Conservation (phyloP, 2,113 vertebrate genomes). For the Tricholaema leucomelas region DNA sequence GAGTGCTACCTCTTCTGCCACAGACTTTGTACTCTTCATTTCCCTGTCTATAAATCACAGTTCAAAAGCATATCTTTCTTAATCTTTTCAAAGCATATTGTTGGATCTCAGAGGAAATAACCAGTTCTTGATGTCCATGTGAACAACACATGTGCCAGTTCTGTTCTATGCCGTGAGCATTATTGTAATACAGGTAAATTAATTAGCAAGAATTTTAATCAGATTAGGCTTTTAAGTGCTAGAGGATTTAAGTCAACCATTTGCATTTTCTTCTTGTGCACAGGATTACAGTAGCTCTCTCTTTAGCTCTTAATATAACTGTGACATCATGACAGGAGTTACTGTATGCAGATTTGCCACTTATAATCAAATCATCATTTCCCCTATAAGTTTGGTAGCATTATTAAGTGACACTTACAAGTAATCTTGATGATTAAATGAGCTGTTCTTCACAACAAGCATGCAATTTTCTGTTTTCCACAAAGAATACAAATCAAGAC, state of each 20-base stretch:
- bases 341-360: conserved; percentile 22
- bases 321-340: neutral
- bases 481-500: conserved; percentile 12
- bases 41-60: neutral
- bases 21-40: neutral
- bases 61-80: neutral
- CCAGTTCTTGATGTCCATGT: neutral
- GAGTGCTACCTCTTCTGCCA: neutral
- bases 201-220: neutral
- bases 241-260: neutral
- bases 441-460: conserved; percentile 19
- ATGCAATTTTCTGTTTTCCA: neutral
- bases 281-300: neutral
- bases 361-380: conserved; percentile 40
- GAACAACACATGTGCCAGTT: neutral
- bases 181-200: neutral
- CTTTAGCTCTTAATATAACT: neutral
- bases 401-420: conserved; percentile 53
- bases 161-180: neutral
- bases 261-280: neutral
- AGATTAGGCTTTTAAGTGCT: neutral
- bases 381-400: neutral
- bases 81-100: neutral
- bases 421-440: conserved; percentile 52
- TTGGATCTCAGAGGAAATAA: neutral